These are phyloP conservation scores for Emys orbicularis DNA, from an alignment of 2,797 vertebrate species.

Conservation along the genomic window DNA sequence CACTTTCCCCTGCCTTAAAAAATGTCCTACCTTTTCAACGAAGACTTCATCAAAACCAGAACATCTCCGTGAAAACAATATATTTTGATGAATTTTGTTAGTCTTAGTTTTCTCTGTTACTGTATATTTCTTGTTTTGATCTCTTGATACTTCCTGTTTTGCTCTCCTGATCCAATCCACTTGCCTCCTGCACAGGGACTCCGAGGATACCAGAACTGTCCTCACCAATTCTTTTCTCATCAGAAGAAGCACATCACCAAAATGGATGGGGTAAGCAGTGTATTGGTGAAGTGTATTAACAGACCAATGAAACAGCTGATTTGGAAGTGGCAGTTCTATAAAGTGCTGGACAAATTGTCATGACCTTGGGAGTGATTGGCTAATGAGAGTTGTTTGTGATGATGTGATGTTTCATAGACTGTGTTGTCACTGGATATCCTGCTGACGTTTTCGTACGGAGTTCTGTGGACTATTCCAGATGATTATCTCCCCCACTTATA, in stretches of 20 bases:
- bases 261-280: constrained; percentile 70
- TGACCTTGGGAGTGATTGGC: not conserved
- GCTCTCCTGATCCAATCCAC: not conserved
- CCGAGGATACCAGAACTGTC: not conserved
- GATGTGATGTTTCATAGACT: not conserved
- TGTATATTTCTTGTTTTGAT: not conserved
- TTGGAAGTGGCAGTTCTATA: not conserved
- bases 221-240: not conserved
- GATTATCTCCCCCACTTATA: accelerated
- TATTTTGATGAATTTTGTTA: not conserved
- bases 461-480: not conserved
- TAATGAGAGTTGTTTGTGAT: not conserved
- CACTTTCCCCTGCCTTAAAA: not conserved
- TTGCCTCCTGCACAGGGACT: constrained; percentile 27
- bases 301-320: not conserved
- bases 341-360: not conserved
- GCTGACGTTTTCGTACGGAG: not conserved
- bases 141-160: not conserved
- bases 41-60: not conserved
- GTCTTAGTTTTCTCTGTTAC: not conserved
- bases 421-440: not conserved
- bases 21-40: not conserved
- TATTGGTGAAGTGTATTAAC: not conserved
- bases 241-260: not conserved
- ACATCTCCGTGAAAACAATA: not conserved